Evolutionary conservation across 1,140 invertebrate genomes (phyloP).

Genomic region (Hydropsyche tenuis): DNA sequence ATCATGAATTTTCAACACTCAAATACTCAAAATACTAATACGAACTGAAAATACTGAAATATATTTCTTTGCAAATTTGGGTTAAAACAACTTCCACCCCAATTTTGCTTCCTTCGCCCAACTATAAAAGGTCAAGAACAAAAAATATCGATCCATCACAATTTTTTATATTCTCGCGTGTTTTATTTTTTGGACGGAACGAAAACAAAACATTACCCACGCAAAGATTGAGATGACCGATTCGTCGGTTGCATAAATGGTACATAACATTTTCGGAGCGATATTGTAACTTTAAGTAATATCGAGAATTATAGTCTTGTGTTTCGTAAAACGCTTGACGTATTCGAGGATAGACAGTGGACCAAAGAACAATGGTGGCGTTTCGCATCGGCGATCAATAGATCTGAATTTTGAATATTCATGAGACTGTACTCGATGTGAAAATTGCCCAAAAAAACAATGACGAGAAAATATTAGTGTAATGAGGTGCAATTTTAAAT

Average conservation of each 20-base stretch:
- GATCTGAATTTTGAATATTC: conserved; percentile 13
- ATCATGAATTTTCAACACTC: no score
- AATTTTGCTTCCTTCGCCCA: no score
- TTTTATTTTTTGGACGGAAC: no score
- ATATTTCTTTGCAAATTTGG: no score
- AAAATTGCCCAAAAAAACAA: neutral
- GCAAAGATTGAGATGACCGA: neutral
- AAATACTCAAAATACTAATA: no score
- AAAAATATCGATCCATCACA: no score
- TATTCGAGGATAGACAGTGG: neutral
- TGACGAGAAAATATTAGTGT: no score
- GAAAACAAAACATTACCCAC: neutral
- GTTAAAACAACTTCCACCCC: no score
- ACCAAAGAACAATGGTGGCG: neutral
- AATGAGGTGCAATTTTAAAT: no score
- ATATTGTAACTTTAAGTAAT: neutral
- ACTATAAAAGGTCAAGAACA: no score
- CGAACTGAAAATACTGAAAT: no score
- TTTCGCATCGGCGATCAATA: conserved; percentile 1
- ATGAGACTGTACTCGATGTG: neutral
- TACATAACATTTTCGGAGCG: neutral
- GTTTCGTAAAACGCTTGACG: neutral
- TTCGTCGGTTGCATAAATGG: neutral
- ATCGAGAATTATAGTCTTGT: neutral
- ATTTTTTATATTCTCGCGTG: no score